Evolutionary conservation across 2,888 invertebrate genomes (phyloP).

Genomic region (Cryptocheilus praepositus): DNA sequence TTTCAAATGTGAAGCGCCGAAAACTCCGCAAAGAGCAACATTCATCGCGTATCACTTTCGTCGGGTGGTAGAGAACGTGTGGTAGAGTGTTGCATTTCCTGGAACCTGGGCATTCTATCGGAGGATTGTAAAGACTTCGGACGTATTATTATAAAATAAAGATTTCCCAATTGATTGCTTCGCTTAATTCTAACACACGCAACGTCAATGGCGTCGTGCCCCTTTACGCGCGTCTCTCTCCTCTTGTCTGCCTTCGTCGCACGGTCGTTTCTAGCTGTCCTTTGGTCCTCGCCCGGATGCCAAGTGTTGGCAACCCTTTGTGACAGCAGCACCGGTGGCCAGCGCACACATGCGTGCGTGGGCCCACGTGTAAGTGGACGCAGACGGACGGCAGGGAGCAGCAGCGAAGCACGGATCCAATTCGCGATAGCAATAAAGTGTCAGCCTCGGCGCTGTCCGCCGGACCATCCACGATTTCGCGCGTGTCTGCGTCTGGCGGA

Average conservation of each 20-base stretch:
- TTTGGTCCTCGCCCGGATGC: slow-evolving; percentile 1
- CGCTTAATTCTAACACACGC: too few species aligned
- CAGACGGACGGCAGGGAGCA: background rate
- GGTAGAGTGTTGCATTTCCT: too few species aligned
- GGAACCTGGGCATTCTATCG: too few species aligned
- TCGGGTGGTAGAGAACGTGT: too few species aligned
- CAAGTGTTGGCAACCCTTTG: background rate
- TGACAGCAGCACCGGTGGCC: background rate
- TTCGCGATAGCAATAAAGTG: slow-evolving; percentile 49
- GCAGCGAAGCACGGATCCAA: slow-evolving; percentile 3
- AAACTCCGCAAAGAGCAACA: too few species aligned
- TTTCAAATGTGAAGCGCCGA: too few species aligned
- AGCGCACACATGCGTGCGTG: too few species aligned
- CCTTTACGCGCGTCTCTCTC: background rate
- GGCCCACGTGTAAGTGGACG: too few species aligned
- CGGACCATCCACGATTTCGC: slow-evolving; percentile 39
- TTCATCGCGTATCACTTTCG: too few species aligned
- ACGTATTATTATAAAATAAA: too few species aligned
- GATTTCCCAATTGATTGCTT: too few species aligned
- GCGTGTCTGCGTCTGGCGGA: slow-evolving; percentile 29
- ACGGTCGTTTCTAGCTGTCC: background rate
- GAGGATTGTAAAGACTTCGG: too few species aligned
- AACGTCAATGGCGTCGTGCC: slow-evolving; percentile 1
- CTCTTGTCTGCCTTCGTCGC: background rate
- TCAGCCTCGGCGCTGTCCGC: slow-evolving; percentile 44